Conservation (phyloP, 2,797 vertebrate genomes). For the Cossypha heuglini region DNA sequence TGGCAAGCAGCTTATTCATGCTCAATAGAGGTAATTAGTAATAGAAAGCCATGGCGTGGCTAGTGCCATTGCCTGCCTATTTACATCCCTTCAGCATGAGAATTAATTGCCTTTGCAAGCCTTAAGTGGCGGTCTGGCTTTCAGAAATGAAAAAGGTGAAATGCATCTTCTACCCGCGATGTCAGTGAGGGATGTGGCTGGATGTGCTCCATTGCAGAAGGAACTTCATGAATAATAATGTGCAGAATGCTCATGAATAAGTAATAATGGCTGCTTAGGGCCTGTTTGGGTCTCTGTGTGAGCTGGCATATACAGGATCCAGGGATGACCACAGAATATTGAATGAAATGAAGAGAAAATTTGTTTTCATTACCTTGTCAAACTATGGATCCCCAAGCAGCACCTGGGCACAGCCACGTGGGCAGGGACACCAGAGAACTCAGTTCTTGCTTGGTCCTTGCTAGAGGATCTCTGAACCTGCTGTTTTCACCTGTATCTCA, state of each 20-base stretch:
- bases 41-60: not conserved
- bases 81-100: not conserved
- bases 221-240: not conserved
- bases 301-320: not conserved
- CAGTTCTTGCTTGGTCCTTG: not conserved
- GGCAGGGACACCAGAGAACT: not conserved
- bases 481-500: not conserved
- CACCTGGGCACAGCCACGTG: fast-evolving
- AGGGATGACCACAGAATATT: not conserved
- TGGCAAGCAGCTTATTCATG: not conserved
- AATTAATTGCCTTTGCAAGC: not conserved
- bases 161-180: fast-evolving
- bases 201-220: not conserved
- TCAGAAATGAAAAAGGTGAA: not conserved
- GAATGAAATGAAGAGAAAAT: not conserved
- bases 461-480: not conserved
- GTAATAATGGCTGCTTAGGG: not conserved
- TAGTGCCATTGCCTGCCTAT: not conserved
- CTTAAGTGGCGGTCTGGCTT: not conserved
- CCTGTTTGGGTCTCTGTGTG: not conserved
- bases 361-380: not conserved
- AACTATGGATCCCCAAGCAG: not conserved
- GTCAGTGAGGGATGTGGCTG: not conserved
- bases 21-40: not conserved
- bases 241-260: not conserved